These are phyloP conservation scores for Gymnorhina tibicen DNA, from an alignment of 2,113 vertebrate species.

Conservation along the genomic window DNA sequence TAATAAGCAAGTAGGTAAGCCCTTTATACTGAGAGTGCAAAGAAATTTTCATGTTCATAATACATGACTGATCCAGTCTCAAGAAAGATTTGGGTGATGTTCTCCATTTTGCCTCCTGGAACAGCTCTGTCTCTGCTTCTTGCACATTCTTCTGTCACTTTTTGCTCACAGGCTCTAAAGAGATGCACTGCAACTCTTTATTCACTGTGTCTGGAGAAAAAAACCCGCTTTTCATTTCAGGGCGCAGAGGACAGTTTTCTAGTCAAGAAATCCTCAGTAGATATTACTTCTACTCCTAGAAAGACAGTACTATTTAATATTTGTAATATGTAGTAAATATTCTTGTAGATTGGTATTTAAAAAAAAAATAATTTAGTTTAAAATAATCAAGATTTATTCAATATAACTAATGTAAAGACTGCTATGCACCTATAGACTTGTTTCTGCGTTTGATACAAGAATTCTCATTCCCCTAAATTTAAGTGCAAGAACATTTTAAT, in stretches of 20 bases:
- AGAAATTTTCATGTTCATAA: background rate
- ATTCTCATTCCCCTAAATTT: background rate
- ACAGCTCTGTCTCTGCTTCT: background rate
- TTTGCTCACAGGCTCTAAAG: background rate
- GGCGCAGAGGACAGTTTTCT: background rate
- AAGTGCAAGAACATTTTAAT: background rate
- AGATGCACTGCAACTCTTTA: background rate
- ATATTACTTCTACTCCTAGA: background rate
- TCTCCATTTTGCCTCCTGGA: background rate
- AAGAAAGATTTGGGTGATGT: background rate
- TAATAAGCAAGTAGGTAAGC: background rate
- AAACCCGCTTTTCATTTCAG: background rate
- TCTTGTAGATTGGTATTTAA: rapidly evolving
- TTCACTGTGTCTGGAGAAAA: background rate
- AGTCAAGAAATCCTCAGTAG: background rate
- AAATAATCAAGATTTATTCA: background rate
- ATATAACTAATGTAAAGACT: background rate
- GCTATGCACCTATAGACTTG: background rate
- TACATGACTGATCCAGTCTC: background rate
- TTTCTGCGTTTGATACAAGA: background rate
- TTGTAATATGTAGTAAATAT: rapidly evolving
- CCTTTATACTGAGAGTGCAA: background rate
- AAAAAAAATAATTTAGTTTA: background rate
- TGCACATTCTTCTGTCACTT: background rate
- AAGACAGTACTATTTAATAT: background rate